Evolutionary conservation across 2,113 vertebrate species (phyloP), one percentile per base, ranked within the genome.

Genomic region (Hymenochirus boettgeri): DNA sequence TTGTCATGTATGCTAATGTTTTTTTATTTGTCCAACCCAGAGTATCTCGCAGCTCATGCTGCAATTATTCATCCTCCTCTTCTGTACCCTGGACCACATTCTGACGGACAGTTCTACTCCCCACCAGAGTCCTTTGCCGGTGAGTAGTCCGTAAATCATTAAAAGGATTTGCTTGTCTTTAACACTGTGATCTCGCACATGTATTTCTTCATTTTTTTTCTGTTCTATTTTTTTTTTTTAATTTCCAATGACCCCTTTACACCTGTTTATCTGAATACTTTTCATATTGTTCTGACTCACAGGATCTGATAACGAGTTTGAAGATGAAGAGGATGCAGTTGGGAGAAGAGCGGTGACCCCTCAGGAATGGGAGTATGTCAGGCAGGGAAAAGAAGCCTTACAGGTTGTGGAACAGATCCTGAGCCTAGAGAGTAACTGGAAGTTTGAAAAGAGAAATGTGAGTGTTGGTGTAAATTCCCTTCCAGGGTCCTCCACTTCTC

Each of bases 41-140:
- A 86, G 78, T 94, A 93, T 75, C 75, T 91, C 46, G 91, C 93
- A 25, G 87, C 86, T 3, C 85, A 90, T 42, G 88, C 89, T 2
- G 90, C 86, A 10, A 90, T 83, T 0, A 83, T 88, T 1, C 88
- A 76, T 0, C 85, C 89, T 11, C 88, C 91, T 1, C 79, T 91
- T 24, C 84, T 97, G 57, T 92, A 90, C 79, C 82, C 93, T 0
- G 70, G 85, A 0, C 80, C 90, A 1, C 76, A 92, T 17, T 96
- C 94, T 0, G 96, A 99, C 2, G 64, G 93, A 46, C 95, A 94
- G 81, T 99, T 98, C 82, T 99, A 99, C 75, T 99, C 96, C 17
- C 96, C 96, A 0, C 94, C 96, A 0, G 95, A 98, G 75, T 99
- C 96, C 25, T 79, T 92, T 0, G 95, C 92, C 89, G 96, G 96